A percentile compares a stretch with the other conserved stretches of the same genome.
phyloP scores from a whole-genome alignment of 2,888 invertebrate genomes.

The Volucella inflata region DNA sequence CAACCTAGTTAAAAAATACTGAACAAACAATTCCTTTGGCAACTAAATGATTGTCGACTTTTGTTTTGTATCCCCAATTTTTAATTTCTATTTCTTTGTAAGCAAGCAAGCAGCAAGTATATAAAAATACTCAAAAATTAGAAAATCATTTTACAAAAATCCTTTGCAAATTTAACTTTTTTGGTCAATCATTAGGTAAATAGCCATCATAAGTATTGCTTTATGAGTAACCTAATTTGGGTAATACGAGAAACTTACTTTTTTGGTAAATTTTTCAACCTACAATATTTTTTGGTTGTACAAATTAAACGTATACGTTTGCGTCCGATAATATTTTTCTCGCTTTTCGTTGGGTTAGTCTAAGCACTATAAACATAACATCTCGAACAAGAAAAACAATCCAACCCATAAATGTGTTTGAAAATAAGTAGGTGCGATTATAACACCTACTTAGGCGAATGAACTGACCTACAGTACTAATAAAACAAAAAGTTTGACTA shows the following conservation, averaged over 20 bases:
- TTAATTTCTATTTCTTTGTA: neutral
- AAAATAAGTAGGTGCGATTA: constrained; percentile 40
- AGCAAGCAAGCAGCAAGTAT: neutral
- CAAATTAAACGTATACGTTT: constrained; percentile 1
- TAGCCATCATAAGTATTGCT: constrained; percentile 24
- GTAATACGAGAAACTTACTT: constrained; percentile 18
- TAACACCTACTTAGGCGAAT: constrained; percentile 46
- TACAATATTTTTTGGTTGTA: neutral
- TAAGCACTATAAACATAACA: constrained; percentile 3
- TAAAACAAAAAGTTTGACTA: neutral
- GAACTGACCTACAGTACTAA: constrained; percentile 53
- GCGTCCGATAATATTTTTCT: neutral
- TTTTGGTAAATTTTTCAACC: neutral
- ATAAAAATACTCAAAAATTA: neutral
- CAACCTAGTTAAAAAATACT: too few species aligned
- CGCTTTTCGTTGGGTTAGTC: neutral
- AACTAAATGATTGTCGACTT: neutral
- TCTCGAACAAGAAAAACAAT: constrained; percentile 23
- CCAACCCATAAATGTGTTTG: constrained; percentile 56
- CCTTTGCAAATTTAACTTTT: too few species aligned
- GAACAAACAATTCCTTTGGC: too few species aligned
- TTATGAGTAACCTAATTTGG: constrained; percentile 58
- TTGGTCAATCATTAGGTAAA: too few species aligned
- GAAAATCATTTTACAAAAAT: too few species aligned
- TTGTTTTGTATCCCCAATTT: neutral